Base-by-base conservation (phyloP, 2,113 vertebrate genomes). In the Galeopterus variegatus region DNA sequence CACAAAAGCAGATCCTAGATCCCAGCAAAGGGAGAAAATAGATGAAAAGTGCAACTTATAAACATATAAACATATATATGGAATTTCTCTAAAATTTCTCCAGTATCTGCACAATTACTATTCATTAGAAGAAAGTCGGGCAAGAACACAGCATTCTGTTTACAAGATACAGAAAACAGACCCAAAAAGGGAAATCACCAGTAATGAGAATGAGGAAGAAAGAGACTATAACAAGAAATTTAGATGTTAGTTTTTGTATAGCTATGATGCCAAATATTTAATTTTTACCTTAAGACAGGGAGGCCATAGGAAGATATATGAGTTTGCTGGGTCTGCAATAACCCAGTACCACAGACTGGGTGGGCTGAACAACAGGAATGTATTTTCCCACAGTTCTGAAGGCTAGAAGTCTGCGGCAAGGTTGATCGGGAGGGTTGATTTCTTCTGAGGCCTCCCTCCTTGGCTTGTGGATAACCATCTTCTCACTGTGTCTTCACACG, bases 111-210 rank as follows among this genome's bases (percentile, higher is more conserved):
- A 45, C 23, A 86, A 76, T 90, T 56, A 90, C 0, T 33, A 24
- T 33, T 19, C 41, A 67, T 73, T 75, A 88, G 33, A 92, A 60
- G 8, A 65, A 70, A 88, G 54, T 14, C 28, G 13, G 21, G 23
- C 62, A 94, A 75, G 33, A 84, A 6, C 58, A 75, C 36, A 90
- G 58, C 4, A 60, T 6, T 60, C 33, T 73, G 8, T 70, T 90
- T 73, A 76, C 3, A 87, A 88, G 48, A 52, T 54, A 52, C 2
- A 52, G n/a, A 92, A 50, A 84, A 21, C n/a, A 67, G 14, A 80
- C 6, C 3, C 33, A 92, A 97, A 75, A 89, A 70, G 62, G 28
- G 17, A 92, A 89, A 89, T 92, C 67, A 75, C 6, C 62, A 79
- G 54, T 50, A 84, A 41, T 41, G 24, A 70, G 54, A 96, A 64